Evolutionary conservation across 2,797 vertebrate genomes (phyloP), one percentile per base, ranked within the genome.

Genomic region (Ambastaia sidthimunki): DNA sequence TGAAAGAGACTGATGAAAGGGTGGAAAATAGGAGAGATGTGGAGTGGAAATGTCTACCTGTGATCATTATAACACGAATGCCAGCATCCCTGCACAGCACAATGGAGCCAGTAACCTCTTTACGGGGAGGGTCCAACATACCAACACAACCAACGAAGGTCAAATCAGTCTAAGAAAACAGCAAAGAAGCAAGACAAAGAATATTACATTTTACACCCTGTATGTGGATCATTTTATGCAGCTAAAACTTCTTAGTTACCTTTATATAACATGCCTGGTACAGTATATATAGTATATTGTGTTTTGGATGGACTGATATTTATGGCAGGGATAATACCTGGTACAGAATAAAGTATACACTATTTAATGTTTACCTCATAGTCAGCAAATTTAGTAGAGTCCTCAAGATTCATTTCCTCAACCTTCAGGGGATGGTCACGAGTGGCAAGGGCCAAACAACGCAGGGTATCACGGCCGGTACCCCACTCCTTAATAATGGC

Each of bases 21-120:
- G 71, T 37, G 2, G 10, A 54, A 66, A 78, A 44, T 44, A 54
- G 54, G 54, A 72, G 16, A 54, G 47, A 4, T n/a, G n/a, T 12
- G 34, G 6, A 18, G 28, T 71, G 57, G 28, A 7, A 1, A 18
- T 41, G 90, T 89, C 78, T 59, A 85, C 97, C 97, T 0, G 97
- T 98, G 92, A 98, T 98, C 97, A 98, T 98, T 85, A 98, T 98
- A 82, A 98, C 97, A n/a, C 97, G 93, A 91, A 98, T 98, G 78
- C 97, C 97, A 15, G 97, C 97, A 0, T 67, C 95, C 1, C 88
- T 93, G 89, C 97, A 98, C 83, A 97, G 92, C 78, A 88, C 77
- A 85, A 98, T 98, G 73, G 97, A 96, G 84, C 92, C 89, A 2
- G 86, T 87, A 80, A 98, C 97, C 83, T 98, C 97, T 88, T 98